Percentiles rank a stretch among this genome's conserved stretches.
These are phyloP conservation scores for Gambusia holbrooki DNA, from an alignment of 2,113 vertebrate species.

Conservation along the genomic window DNA sequence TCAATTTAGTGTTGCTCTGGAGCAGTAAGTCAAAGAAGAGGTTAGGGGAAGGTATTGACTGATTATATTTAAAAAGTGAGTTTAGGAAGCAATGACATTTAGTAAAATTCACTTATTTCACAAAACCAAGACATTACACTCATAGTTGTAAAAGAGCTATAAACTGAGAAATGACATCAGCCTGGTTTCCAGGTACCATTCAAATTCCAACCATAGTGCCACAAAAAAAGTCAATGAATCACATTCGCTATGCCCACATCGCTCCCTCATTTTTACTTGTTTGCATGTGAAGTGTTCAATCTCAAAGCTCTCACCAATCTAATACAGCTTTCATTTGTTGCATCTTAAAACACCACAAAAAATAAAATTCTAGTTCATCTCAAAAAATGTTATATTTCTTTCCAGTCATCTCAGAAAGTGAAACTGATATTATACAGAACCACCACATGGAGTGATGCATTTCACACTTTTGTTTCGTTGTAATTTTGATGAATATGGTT, in stretches of 20 bases:
- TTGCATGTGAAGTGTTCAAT: slow-evolving; percentile 42
- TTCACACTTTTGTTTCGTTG: too few relatives aligned
- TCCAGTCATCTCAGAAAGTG: too few relatives aligned
- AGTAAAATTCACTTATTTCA: slow-evolving; percentile 38
- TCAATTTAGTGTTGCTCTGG: slow-evolving; percentile 63
- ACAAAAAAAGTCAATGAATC: slow-evolving; percentile 24
- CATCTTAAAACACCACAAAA: slow-evolving; percentile 43
- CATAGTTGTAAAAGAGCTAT: not conserved
- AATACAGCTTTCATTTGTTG: slow-evolving; percentile 65
- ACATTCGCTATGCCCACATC: slow-evolving; percentile 34
- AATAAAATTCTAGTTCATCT: slow-evolving; percentile 17
- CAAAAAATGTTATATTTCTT: too few relatives aligned
- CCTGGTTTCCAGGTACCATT: slow-evolving; percentile 30
- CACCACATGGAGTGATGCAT: too few relatives aligned
- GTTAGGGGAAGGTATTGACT: not conserved
- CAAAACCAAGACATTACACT: slow-evolving; percentile 31
- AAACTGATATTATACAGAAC: too few relatives aligned
- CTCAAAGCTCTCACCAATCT: slow-evolving; percentile 38
- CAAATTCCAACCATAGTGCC: slow-evolving; percentile 16
- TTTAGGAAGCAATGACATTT: slow-evolving; percentile 23
- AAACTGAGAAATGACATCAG: slow-evolving; percentile 33
- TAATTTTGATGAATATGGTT: too few relatives aligned
- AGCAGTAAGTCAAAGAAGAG: slow-evolving; percentile 40
- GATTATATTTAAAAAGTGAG: slow-evolving; percentile 24
- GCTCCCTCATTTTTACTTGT: slow-evolving; percentile 24